Evolutionary conservation across 2,113 vertebrate genomes (phyloP).

Genomic region (Oncorhynchus keta): DNA sequence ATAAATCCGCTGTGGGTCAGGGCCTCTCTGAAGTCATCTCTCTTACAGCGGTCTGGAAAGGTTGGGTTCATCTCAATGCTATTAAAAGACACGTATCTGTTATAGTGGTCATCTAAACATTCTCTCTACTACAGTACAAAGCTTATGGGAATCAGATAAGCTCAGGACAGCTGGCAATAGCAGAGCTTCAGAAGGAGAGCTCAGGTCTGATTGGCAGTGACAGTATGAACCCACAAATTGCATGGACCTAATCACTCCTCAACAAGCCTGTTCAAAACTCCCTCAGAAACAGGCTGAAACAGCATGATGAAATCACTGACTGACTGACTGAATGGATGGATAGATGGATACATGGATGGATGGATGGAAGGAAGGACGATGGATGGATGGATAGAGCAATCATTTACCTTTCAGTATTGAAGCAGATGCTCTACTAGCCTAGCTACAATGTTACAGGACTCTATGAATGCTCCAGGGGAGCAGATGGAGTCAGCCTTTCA

Average conservation of each 20-base stretch:
- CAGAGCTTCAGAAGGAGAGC: constrained; percentile 32
- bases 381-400: background rate
- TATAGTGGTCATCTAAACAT: constrained; percentile 27
- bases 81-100: constrained; percentile 70
- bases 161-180: constrained; percentile 54
- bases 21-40: constrained; percentile 47
- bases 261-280: too few relatives aligned
- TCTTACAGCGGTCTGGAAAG: constrained; percentile 33
- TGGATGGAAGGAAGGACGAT: too few relatives aligned
- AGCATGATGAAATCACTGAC: background rate
- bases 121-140: background rate
- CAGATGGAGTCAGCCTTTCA: background rate
- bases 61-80: constrained; percentile 40
- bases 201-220: constrained; percentile 38
- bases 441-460: too few relatives aligned
- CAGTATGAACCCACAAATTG: background rate
- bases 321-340: background rate
- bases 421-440: too few relatives aligned
- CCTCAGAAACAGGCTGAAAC: background rate
- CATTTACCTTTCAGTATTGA: background rate
- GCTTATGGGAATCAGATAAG: constrained; percentile 49
- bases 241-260: constrained; percentile 20
- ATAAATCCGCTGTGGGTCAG: constrained; percentile 58
- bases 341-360: too few relatives aligned
- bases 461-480: too few relatives aligned